These are phyloP conservation scores for Lonchura striata DNA, from an alignment of 2,113 vertebrate genomes.

Conservation along the genomic window DNA sequence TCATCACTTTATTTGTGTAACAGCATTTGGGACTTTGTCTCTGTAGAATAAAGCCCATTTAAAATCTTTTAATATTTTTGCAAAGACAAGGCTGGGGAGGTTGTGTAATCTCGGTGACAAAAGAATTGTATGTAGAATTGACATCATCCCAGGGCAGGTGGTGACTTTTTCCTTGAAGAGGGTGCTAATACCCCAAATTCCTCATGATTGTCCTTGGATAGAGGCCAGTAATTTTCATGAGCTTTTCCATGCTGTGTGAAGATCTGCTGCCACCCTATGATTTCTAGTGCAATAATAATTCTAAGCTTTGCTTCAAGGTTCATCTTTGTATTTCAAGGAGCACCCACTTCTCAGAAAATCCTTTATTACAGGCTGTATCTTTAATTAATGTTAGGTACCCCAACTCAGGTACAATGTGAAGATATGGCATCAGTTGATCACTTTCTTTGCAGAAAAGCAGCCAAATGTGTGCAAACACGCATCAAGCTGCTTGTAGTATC, in stretches of 20 bases:
- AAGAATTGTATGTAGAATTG: not conserved
- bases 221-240: not conserved
- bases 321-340: not conserved
- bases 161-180: conserved; percentile 4
- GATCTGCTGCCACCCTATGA: not conserved
- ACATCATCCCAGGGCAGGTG: not conserved
- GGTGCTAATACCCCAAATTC: not conserved
- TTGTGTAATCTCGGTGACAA: conserved; percentile 2
- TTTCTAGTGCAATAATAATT: not conserved
- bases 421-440: not conserved
- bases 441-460: not conserved
- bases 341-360: not conserved
- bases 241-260: not conserved
- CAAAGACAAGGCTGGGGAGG: not conserved
- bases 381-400: not conserved
- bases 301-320: not conserved
- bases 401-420: not conserved
- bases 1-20: conserved; percentile 52
- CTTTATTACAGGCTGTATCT: not conserved
- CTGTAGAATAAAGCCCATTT: conserved; percentile 35
- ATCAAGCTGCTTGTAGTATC: not conserved
- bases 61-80: conserved; percentile 46
- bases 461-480: not conserved
- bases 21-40: not conserved
- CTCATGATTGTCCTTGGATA: not conserved